phyloP scores from a whole-genome alignment of 2,888 invertebrate genomes.

The Flexamia atlantica region DNA sequence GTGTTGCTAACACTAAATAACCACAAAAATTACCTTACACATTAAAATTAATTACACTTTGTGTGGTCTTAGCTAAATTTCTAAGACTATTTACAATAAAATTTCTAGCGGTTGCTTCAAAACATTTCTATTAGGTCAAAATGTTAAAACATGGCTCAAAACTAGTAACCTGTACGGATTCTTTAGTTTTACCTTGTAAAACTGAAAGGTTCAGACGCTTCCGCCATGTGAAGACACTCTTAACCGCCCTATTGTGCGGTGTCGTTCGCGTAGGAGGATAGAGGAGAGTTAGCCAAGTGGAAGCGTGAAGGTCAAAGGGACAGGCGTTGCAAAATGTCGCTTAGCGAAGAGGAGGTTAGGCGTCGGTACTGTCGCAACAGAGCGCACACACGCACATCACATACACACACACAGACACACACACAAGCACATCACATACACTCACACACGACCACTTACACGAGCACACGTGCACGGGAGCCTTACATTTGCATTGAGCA shows the following conservation, averaged over 20 bases:
- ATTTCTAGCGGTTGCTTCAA: no score
- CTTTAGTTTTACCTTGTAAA: no score
- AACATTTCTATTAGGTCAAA: no score
- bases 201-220: neutral
- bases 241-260: neutral
- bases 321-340: conserved; percentile 51
- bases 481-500: neutral
- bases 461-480: neutral
- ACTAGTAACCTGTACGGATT: no score
- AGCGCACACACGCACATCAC: conserved; percentile 16
- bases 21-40: no score
- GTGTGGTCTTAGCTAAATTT: no score
- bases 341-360: conserved; percentile 47
- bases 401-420: neutral
- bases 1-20: no score
- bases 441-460: no score
- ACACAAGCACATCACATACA: neutral
- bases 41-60: no score
- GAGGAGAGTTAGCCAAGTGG: conserved; percentile 27
- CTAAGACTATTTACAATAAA: no score
- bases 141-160: no score
- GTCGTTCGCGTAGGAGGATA: conserved; percentile 34
- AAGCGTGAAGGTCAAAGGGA: conserved; percentile 52
- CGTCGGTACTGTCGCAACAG: conserved; percentile 42
- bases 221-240: neutral